Evolutionary conservation across 2,888 invertebrate genomes (phyloP), one percentile per base, ranked within the genome.

Genomic region (Microplitis manilae): DNA sequence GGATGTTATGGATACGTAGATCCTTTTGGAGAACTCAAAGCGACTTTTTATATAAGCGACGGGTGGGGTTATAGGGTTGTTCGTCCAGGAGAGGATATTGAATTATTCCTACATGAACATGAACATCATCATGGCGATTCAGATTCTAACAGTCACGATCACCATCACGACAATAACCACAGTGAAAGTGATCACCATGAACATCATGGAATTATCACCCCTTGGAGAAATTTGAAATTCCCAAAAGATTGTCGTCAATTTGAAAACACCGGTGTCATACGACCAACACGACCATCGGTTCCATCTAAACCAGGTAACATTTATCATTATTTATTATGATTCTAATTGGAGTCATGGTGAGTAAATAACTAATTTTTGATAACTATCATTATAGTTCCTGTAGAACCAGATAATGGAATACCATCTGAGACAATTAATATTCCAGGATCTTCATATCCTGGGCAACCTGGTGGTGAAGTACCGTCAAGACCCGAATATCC

Each of bases 1-100:
- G 95, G 95, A 81, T 95, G 95, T 88, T 95, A 95, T 84, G 95
- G 95, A 40, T 94, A 94, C 88, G 92, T 95, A 62, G 94, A 95
- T 87, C 93, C 94, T 0, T 93, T 93, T 69, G 92, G 92, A 60
- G 91, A 91, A 79, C 91, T 94, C 9, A 92, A 93, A 59, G 94
- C 93, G 68, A 95, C 95, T 38, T 94, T 95, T 90, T 95, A 95
- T 87, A 92, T 95, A 9, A 95, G 95, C 68, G 95, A 95, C 87
- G 93, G 93, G 78, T 94, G 94, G 90, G 95, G 95, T 17, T 95
- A 95, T 88, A 91, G 95, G 80, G 93, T 94, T 0, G 93, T 95
- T 0, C 93, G 93, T 82, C 94, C 95, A 0, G 92, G 93, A 69
- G 92, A 94, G 80, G 92, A 93, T 0, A 93, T 95, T 4, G 94